phyloP scores from a whole-genome alignment of 30 jellyfish, hydroid and myxozoan genomes.

The Cassiopea xamachana region DNA sequence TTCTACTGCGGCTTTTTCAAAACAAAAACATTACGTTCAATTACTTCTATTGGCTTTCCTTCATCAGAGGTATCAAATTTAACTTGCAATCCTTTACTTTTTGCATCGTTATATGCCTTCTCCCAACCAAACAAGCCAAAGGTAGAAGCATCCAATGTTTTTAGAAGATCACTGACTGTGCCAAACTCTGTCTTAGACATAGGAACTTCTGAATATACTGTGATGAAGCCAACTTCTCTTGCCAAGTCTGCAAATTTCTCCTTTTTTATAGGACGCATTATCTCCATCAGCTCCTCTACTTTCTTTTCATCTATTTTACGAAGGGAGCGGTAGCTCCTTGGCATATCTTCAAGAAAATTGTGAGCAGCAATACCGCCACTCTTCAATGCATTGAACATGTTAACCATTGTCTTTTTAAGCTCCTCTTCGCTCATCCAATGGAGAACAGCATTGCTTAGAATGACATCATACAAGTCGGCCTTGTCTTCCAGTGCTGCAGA shows the following conservation, averaged over 20 bases:
- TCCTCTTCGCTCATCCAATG: slow-evolving; percentile 42
- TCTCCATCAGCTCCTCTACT: neutral
- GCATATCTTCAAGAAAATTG: neutral
- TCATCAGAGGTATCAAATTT: neutral
- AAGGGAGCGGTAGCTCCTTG: neutral
- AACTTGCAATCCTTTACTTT: neutral
- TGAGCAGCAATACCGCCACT: slow-evolving; percentile 11
- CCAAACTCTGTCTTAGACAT: neutral
- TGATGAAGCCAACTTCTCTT: neutral
- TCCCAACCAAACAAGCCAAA: neutral
- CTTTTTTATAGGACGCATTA: neutral
- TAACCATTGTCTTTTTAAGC: slow-evolving; percentile 2
- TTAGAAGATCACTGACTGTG: neutral
- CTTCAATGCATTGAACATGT: neutral
- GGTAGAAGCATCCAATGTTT: neutral
- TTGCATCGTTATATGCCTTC: neutral
- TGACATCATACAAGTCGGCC: slow-evolving; percentile 18
- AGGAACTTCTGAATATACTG: neutral
- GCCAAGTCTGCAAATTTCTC: slow-evolving; percentile 4
- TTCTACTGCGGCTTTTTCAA: neutral
- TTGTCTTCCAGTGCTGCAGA: slow-evolving; percentile 4
- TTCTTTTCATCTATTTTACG: neutral
- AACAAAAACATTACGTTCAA: neutral
- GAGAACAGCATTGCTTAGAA: slow-evolving; percentile 21
- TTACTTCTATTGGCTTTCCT: neutral